Base-by-base conservation (phyloP, 2,888 invertebrate genomes). In the Athalia rosae region DNA sequence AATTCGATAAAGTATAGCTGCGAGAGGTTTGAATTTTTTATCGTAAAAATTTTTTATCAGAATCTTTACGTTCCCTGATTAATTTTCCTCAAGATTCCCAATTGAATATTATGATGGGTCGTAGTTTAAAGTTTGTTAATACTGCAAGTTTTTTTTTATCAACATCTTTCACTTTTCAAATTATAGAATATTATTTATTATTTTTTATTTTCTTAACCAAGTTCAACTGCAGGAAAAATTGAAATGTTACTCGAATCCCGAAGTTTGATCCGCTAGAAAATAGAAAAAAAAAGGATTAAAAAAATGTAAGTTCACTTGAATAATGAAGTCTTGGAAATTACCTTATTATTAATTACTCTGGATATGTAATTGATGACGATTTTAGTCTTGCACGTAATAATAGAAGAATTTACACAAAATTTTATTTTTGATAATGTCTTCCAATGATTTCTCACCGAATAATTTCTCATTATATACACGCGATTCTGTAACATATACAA, bases 341-440 rank as follows among this genome's bases (percentile, higher is more conserved):
- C 28, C 28, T 28, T 28, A 28, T 28, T 28, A 28, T 28, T 28
- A 28, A 28, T 28, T 28, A 28, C 53, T 69, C 43, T 43, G 5
- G 43, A 56, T 53, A 28, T 56, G 53, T 50, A 69, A 53, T 53
- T 69, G 53, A 69, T 53, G 69, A 56, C 41, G 41, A 11, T 50
- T 69, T 69, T 15, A 53, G 41, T 69, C 48, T 11, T 4, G n/a
- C 69, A 53, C 53, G 69, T 53, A n/a, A 11, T 53, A 9, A 53
- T 8, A 13, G 15, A 13, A 53, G 4, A 53, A 53, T 1, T 7
- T 5, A 53, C 69, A 56, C 69, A 41, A 11, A 53, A 53, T 69
- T n/a, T 69, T 69, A 28, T 69, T 53, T 53, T 69, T 4, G 53
- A 56, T 0, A 69, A 50, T 53, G 69, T 69, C 56, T 69, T 69